phyloP scores from a whole-genome alignment of 1,140 invertebrate species.

The Melitaea cinxia region DNA sequence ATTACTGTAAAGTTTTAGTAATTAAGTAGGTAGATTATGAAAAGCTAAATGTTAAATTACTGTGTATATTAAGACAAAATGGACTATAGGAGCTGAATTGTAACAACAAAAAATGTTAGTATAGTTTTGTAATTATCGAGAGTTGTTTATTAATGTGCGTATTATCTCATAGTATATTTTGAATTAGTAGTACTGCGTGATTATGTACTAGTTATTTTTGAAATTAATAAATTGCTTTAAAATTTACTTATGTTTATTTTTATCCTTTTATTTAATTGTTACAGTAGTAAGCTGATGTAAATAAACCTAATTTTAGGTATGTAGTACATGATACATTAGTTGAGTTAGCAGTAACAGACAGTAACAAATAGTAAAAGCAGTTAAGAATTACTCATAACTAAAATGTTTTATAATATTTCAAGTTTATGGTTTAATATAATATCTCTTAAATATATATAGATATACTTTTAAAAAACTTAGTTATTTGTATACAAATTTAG shows the following conservation, averaged over 20 bases:
- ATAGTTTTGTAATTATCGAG: conserved; percentile 50
- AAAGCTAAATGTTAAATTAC: conserved; percentile 19
- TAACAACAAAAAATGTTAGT: conserved; percentile 25
- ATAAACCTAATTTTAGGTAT: too few relatives aligned
- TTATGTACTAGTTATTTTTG: conserved; percentile 77
- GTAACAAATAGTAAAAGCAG: too few relatives aligned
- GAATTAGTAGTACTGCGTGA: conserved; percentile 71
- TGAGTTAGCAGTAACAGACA: too few relatives aligned
- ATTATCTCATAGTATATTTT: conserved; percentile 70
- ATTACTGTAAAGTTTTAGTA: conserved; percentile 24
- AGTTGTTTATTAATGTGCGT: conserved; percentile 57
- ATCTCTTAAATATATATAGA: too few relatives aligned
- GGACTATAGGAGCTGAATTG: conserved; percentile 54
- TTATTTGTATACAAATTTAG: too few relatives aligned
- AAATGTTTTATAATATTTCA: too few relatives aligned
- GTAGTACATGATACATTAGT: too few relatives aligned
- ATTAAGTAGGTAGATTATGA: conserved; percentile 34
- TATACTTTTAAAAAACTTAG: too few relatives aligned
- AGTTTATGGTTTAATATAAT: too few relatives aligned
- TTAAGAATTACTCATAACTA: too few relatives aligned
- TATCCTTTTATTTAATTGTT: background rate
- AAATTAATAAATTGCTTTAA: conserved; percentile 79
- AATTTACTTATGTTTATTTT: conserved; percentile 42
- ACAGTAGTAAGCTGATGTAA: too few relatives aligned
- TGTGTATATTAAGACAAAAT: conserved; percentile 52